These are phyloP conservation scores for Meteorus sp. DNA, from an alignment of 1,140 invertebrate genomes.

Conservation along the genomic window DNA sequence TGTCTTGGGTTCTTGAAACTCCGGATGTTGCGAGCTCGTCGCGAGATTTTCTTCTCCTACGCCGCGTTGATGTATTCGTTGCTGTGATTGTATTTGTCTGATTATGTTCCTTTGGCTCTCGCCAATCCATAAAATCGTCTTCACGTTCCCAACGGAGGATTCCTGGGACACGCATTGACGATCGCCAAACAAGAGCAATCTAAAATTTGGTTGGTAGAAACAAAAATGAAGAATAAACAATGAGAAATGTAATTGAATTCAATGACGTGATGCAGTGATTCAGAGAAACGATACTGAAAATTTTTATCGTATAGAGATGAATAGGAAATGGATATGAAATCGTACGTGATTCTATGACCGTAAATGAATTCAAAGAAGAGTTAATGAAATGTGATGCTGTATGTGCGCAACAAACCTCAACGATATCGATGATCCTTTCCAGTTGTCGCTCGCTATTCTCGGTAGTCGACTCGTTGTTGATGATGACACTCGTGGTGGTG, in stretches of 20 bases:
- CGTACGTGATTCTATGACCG: too few relatives aligned
- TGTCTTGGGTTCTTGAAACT: constrained; percentile 16
- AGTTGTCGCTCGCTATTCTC: constrained; percentile 41
- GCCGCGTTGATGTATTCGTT: constrained; percentile 31
- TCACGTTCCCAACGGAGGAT: constrained; percentile 56
- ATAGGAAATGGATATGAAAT: too few relatives aligned
- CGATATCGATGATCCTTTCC: constrained; percentile 46
- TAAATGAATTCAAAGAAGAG: too few relatives aligned
- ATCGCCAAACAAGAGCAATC: constrained; percentile 57
- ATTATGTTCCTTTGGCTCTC: constrained; percentile 36
- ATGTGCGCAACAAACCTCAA: constrained; percentile 43
- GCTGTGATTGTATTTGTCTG: background rate
- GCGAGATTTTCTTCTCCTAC: constrained; percentile 41
- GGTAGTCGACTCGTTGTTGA: constrained; percentile 27
- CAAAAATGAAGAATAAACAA: background rate
- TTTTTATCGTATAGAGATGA: too few relatives aligned
- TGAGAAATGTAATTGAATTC: background rate
- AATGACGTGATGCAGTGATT: constrained; percentile 33
- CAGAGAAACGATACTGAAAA: too few relatives aligned
- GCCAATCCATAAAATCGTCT: constrained; percentile 58
- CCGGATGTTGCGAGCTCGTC: constrained; percentile 42
- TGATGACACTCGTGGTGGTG: constrained; percentile 43
- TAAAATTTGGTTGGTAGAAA: constrained; percentile 27
- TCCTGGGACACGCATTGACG: constrained; percentile 57
- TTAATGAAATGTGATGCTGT: constrained; percentile 1